Evolutionary conservation across 2,797 vertebrate genomes (phyloP).

Genomic region (Pangasius larnaudii): DNA sequence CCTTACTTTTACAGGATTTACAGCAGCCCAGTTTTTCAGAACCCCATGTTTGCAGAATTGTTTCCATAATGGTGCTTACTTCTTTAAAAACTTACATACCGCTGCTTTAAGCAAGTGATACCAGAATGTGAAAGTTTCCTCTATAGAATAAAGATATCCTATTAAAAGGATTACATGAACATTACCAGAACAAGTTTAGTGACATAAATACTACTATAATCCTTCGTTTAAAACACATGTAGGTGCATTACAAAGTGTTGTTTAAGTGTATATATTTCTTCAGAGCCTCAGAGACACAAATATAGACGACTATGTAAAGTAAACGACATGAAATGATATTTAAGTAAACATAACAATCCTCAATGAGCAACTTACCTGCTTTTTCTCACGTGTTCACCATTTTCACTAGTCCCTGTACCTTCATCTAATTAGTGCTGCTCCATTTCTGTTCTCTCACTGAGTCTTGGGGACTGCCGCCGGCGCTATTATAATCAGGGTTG

Average conservation of each 20-base stretch:
- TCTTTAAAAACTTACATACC: neutral
- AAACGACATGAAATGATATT: neutral
- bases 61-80: neutral
- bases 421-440: slow-evolving; percentile 22
- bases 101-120: neutral
- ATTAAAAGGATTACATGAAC: neutral
- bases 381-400: slow-evolving; percentile 20
- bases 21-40: neutral
- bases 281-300: neutral
- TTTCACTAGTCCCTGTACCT: neutral
- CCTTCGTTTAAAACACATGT: neutral
- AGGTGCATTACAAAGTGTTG: neutral
- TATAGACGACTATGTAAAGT: neutral
- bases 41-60: too few relatives aligned
- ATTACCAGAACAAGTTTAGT: neutral
- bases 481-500: slow-evolving; percentile 25
- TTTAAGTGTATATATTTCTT: neutral
- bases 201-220: neutral
- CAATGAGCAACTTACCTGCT: slow-evolving; percentile 40
- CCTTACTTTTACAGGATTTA: neutral
- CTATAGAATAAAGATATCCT: neutral
- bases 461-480: neutral
- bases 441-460: slow-evolving; percentile 19
- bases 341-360: neutral
- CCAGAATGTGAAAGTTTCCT: neutral